Conservation (phyloP, 2,888 invertebrate genomes). For the Mantis religiosa region DNA sequence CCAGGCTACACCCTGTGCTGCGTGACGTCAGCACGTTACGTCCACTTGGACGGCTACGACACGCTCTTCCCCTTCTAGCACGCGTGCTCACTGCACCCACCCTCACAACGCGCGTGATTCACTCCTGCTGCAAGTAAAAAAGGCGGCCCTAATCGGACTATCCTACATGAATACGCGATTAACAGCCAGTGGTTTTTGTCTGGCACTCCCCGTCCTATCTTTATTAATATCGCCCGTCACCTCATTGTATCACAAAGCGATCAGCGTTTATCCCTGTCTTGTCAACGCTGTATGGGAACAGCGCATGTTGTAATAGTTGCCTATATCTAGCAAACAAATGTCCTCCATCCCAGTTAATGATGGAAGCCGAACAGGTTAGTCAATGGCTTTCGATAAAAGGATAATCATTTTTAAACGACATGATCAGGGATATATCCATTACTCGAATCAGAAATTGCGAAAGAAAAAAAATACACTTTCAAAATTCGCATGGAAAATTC, state of each 20-base stretch:
- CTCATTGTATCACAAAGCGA: background rate
- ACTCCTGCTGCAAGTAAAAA: background rate
- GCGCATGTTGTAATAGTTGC: no score
- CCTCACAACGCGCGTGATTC: background rate
- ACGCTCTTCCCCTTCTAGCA: background rate
- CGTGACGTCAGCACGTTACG: slow-evolving; percentile 14
- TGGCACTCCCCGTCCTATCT: background rate
- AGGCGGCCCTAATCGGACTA: background rate
- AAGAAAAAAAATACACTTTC: no score
- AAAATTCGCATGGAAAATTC: no score
- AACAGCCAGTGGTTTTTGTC: background rate
- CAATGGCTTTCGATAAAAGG: no score
- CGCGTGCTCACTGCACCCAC: background rate
- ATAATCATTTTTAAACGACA: no score
- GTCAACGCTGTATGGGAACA: background rate
- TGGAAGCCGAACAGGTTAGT: no score
- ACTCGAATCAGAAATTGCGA: no score
- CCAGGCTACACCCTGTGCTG: background rate
- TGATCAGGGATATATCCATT: no score
- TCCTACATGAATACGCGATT: background rate
- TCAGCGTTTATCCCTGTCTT: background rate
- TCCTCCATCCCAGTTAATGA: no score
- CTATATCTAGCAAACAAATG: no score
- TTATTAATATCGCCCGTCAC: background rate
- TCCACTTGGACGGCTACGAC: background rate